A percentile compares a stretch with the other conserved stretches of the same genome.
Conservation (phyloP, 2,113 vertebrate species). For the Carassius auratus region DNA sequence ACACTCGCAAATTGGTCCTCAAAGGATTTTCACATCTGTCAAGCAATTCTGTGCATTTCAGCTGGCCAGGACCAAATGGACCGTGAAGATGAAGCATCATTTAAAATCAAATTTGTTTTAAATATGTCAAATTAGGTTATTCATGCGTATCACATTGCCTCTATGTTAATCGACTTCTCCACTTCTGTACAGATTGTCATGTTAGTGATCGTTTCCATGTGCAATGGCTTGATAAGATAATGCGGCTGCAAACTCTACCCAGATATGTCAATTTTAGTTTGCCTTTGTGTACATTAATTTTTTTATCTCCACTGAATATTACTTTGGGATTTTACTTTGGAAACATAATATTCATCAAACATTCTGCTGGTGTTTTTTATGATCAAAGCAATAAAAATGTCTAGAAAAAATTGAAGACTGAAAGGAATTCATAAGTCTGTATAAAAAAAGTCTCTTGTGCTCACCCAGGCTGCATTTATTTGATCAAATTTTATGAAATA, state of each 20-base stretch:
- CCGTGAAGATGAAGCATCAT: constrained; percentile 20
- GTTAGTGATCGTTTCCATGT: background rate
- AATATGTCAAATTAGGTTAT: constrained; percentile 30
- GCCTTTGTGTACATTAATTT: background rate
- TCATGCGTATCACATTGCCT: background rate
- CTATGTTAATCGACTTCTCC: background rate
- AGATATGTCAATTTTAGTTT: background rate
- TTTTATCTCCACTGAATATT: no score
- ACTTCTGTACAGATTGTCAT: background rate
- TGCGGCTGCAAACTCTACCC: background rate
- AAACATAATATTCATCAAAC: constrained; percentile 4
- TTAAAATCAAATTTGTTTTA: background rate
- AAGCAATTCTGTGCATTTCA: constrained; percentile 23
- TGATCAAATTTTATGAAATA: no score
- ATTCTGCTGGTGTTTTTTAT: background rate
- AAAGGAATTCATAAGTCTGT: background rate
- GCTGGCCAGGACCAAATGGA: constrained; percentile 16
- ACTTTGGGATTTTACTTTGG: background rate
- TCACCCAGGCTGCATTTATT: no score
- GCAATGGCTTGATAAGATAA: background rate
- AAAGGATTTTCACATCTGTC: constrained; percentile 49
- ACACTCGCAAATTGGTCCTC: constrained; percentile 25
- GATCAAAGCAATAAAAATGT: background rate
- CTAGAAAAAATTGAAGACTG: background rate
- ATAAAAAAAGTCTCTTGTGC: background rate